Evolutionary conservation across 2,888 invertebrate genomes (phyloP).

Genomic region (Xanthia togata): DNA sequence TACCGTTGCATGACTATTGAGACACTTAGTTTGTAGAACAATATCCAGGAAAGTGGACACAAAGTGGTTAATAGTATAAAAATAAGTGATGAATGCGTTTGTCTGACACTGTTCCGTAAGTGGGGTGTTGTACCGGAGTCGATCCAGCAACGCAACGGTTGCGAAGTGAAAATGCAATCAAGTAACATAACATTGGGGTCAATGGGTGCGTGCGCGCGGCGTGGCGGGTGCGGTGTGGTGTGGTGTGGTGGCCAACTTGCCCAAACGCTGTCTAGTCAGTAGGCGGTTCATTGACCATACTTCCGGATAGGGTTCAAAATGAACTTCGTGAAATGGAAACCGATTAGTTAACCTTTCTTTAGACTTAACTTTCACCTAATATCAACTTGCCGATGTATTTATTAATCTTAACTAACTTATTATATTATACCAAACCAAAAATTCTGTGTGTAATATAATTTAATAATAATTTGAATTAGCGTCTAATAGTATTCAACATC

Average conservation of each 20-base stretch:
- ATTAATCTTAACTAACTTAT: not conserved
- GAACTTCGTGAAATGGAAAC: conserved; percentile 45
- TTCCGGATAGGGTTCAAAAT: conserved; percentile 64
- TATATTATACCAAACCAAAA: not conserved
- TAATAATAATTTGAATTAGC: not conserved
- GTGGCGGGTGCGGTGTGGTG: conserved; percentile 11
- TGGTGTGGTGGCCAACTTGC: conserved; percentile 42
- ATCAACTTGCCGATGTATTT: not conserved
- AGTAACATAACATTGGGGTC: conserved; percentile 79
- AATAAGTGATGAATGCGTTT: conserved; percentile 52
- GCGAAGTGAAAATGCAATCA: conserved; percentile 81
- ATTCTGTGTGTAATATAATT: not conserved
- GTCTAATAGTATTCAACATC: conserved; percentile 9
- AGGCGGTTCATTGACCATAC: conserved; percentile 73
- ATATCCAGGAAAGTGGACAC: conserved; percentile 40
- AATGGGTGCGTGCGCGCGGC: conserved; percentile 74
- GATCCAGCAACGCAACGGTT: conserved; percentile 69
- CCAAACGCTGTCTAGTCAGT: conserved; percentile 63
- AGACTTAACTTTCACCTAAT: conserved; percentile 42
- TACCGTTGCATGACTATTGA: conserved; percentile 35
- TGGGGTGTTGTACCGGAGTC: conserved; percentile 55
- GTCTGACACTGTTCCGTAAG: conserved; percentile 59
- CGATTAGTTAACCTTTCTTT: conserved; percentile 28
- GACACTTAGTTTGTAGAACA: conserved; percentile 36
- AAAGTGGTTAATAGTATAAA: conserved; percentile 36